Evolutionary conservation across 2,113 vertebrate species (phyloP).

Genomic region (Esox niger): DNA sequence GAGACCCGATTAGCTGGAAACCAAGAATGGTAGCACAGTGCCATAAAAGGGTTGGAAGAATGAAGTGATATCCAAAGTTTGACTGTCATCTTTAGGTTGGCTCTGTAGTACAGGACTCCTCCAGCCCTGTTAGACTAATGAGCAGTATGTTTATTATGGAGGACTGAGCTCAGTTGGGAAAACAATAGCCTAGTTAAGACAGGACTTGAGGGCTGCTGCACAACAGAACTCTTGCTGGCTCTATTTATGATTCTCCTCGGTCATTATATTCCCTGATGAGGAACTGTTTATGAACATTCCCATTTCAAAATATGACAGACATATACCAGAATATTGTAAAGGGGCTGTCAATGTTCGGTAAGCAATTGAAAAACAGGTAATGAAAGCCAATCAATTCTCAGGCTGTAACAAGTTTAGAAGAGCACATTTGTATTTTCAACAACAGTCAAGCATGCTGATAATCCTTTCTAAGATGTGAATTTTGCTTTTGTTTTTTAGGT

Average conservation of each 20-base stretch:
- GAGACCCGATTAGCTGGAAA: neutral
- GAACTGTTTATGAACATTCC: neutral
- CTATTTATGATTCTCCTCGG: slow-evolving; percentile 15
- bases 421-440: no score
- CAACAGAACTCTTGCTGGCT: slow-evolving; percentile 3
- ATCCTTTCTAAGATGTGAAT: no score
- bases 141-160: slow-evolving; percentile 25
- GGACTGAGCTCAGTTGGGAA: slow-evolving; percentile 2
- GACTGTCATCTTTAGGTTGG: slow-evolving; percentile 14
- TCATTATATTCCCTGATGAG: slow-evolving; percentile 30
- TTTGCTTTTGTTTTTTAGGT: slow-evolving; percentile 43
- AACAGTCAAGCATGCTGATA: no score
- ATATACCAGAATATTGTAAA: slow-evolving; percentile 32
- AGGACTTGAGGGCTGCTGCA: slow-evolving; percentile 20
- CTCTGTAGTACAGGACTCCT: slow-evolving; percentile 11
- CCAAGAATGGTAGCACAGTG: neutral
- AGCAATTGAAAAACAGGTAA: no score
- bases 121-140: slow-evolving; percentile 39
- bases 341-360: neutral
- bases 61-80: neutral
- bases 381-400: no score
- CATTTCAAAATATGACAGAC: slow-evolving; percentile 8
- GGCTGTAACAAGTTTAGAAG: no score
- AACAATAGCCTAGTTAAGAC: neutral
- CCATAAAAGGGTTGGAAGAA: slow-evolving; percentile 8